A percentile compares a stretch with the other conserved stretches of the same genome.
These are phyloP conservation scores for Myotis planiceps DNA, from an alignment of 2,797 vertebrate species.

Conservation along the genomic window DNA sequence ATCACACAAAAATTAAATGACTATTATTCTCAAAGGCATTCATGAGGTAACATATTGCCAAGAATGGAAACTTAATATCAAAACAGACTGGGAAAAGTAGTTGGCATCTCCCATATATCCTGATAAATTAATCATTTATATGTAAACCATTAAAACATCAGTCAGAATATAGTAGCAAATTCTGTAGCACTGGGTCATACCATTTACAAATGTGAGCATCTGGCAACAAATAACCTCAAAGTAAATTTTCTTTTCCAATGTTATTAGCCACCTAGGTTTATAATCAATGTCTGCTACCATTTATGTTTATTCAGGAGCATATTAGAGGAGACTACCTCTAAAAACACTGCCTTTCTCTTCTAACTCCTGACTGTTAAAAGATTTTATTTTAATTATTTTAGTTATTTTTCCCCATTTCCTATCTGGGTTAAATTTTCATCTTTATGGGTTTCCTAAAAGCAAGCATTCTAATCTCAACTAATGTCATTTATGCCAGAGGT, in stretches of 20 bases:
- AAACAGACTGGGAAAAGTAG: background rate
- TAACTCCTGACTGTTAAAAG: background rate
- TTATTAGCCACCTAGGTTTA: background rate
- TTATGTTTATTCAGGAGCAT: background rate
- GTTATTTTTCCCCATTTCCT: background rate
- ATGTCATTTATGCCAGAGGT: background rate
- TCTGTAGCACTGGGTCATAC: background rate
- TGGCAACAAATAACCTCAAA: background rate
- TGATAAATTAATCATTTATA: background rate
- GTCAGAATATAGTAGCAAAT: background rate
- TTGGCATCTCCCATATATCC: background rate
- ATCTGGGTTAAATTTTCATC: background rate
- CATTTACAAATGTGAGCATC: background rate
- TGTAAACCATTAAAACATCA: background rate
- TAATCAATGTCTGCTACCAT: background rate
- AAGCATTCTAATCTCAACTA: background rate
- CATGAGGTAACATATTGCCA: background rate
- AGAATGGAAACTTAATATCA: background rate
- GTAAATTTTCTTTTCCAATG: background rate
- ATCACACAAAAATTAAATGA: background rate
- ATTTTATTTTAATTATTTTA: background rate
- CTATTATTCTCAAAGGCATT: background rate
- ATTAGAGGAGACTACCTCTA: background rate
- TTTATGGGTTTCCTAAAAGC: background rate
- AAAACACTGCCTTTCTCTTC: background rate